These are phyloP conservation scores for Lithobates pipiens DNA, from an alignment of 2,797 vertebrate species.

Conservation along the genomic window DNA sequence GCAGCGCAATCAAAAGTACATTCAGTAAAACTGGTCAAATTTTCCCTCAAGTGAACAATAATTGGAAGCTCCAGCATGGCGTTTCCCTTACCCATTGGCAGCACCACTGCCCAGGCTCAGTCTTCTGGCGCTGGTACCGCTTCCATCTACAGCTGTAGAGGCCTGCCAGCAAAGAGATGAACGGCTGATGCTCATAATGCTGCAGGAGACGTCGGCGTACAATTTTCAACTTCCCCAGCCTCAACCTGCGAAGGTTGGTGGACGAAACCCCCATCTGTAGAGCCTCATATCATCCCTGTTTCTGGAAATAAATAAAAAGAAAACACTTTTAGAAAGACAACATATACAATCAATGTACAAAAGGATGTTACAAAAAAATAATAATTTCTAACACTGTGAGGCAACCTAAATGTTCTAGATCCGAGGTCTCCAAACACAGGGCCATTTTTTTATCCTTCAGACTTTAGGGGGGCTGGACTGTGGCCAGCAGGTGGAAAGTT, in stretches of 20 bases:
- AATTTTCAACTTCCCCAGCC: conserved; percentile 86
- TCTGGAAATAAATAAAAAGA: not conserved
- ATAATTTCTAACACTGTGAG: not conserved
- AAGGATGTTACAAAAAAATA: not conserved
- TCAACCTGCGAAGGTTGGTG: conserved; percentile 75
- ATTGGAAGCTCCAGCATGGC: no score
- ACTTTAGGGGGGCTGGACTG: no score
- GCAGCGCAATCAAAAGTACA: no score
- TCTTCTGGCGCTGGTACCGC: conserved; percentile 79
- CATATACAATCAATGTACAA: not conserved
- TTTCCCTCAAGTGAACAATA: no score
- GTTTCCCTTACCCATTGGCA: conserved; percentile 72
- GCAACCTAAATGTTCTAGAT: no score
- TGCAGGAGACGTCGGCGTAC: conserved; percentile 82
- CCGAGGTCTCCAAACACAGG: not conserved
- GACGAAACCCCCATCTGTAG: conserved; percentile 70
- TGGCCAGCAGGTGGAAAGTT: no score
- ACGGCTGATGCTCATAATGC: conserved; percentile 77
- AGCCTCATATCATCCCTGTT: conserved; percentile 17
- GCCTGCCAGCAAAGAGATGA: conserved; percentile 86
- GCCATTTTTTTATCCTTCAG: no score
- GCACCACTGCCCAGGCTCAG: conserved; percentile 85
- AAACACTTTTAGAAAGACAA: not conserved
- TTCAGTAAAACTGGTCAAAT: no score
- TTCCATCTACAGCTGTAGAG: conserved; percentile 91